Evolutionary conservation across 2,888 invertebrate species (phyloP), one percentile per base, ranked within the genome.

Genomic region (Drosophila cyrtoloma): DNA sequence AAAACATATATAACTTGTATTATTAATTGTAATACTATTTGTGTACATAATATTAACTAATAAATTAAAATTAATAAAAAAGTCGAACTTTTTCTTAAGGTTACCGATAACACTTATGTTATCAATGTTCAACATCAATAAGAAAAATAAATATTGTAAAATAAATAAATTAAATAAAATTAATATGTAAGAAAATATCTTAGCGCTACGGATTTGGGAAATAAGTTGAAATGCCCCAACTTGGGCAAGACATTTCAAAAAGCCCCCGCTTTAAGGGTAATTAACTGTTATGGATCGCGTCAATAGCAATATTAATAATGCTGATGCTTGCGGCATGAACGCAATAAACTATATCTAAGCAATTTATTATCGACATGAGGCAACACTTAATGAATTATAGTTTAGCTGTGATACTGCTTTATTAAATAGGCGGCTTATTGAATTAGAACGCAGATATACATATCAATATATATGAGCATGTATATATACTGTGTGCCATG

Each of bases 401-500:
- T 69, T 61, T 35, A 4, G 52, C 50, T 52, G 37, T 69, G 62
- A 62, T 62, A 28, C 42, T 55, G 56, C 32, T 26, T 37, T 62
- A 62, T 77, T 73, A 51, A 77, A 73, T 59, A 22, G 51, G 10
- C 39, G 30, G 57, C 53, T 71, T 77, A 79, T 81, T 85, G 75
- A 85, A 75, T 87, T 71, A 75, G 70, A 77, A 75, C 69, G 66
- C 70, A 76, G 77, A 80, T 84, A 81, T 58, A 42, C 52, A 57
- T 68, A 35, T 44, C 10, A 28, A n/a, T 26, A 30, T 19, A 1
- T 37, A 2, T 28, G 47, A 32, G 33, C 22, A 16, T 26, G 33
- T 35, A 5, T n/a, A 26, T 47, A 26, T 9, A 26, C 26, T 47
- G 47, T 9, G 9, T 26, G n/a, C 14, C 14, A 57, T 28, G 52